Conservation (phyloP, 2,113 vertebrate species). For the Saiga tatarica region DNA sequence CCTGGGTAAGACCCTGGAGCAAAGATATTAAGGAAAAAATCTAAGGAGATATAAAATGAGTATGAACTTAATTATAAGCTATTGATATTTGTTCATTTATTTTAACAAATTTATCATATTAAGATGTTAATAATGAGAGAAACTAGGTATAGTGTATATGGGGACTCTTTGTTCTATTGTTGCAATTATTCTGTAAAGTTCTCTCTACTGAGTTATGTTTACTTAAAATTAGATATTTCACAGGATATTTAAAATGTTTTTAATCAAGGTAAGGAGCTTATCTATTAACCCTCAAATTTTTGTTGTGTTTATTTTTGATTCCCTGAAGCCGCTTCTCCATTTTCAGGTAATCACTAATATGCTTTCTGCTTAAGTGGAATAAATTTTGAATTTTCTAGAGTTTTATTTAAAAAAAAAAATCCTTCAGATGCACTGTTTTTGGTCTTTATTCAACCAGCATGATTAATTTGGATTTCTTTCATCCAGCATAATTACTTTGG, state of each 20-base stretch:
- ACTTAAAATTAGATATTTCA: background rate
- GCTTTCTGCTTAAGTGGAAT: background rate
- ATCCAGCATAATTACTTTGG: background rate
- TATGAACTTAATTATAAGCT: background rate
- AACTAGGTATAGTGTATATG: background rate
- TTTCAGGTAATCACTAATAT: background rate
- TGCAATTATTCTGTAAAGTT: background rate
- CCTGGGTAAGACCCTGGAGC: background rate
- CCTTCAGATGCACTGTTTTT: too few species aligned
- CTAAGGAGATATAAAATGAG: background rate
- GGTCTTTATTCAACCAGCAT: background rate
- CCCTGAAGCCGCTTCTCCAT: background rate
- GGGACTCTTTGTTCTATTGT: background rate
- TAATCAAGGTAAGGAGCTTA: background rate
- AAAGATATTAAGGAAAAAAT: background rate
- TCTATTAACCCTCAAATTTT: background rate
- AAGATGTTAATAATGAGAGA: background rate
- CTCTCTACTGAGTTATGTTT: background rate
- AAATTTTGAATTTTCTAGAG: background rate
- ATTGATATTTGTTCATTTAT: background rate
- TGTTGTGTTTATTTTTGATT: background rate
- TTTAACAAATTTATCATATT: background rate
- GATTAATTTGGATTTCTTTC: background rate
- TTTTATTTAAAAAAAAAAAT: background rate
- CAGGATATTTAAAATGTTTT: background rate